Evolutionary conservation across 2,888 invertebrate genomes (phyloP), one percentile per base, ranked within the genome.

Genomic region (Elegia similella): DNA sequence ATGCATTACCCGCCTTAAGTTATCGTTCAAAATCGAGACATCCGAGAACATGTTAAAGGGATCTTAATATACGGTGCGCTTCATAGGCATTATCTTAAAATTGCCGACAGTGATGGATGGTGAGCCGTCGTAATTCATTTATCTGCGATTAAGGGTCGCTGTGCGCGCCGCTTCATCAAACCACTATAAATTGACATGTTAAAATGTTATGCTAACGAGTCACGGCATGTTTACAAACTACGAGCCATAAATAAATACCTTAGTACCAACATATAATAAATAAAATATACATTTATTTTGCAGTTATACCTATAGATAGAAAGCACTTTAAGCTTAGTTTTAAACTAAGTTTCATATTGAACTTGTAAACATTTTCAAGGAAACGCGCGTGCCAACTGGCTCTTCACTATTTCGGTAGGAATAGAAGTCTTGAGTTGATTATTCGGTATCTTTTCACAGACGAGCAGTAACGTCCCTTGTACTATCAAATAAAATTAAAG

Each of bases 41-140:
- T n/a, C n/a, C n/a, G n/a, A n/a, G n/a, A n/a, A 38, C 5, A 12
- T 38, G 38, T 2, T n/a, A 38, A n/a, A 38, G 38, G 38, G 38
- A 12, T 12, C 16, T 46, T 16, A 34, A 44, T 44, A 15, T 32
- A 44, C 15, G 30, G 43, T 32, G 54, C 29, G 30, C 44, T 13
- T 52, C n/a, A 54, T 42, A 29, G 56, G 48, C 48, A 42, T 84
- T 84, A 84, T 86, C 82, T 85, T 81, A 82, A 85, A 86, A 84
- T 84, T 78, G 77, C 63, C 68, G 86, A 86, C 84, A 78, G 77
- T 87, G 85, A 87, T 85, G 79, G 86, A 88, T 86, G 82, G 67
- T 65, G 73, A 72, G 38, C 67, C 69, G 63, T 68, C 75, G 76
- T 86, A 86, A 87, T 86, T 87, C 88, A 85, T 86, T 88, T 86